Conservation (phyloP, 1,140 invertebrate genomes). For the Saccostrea cuccullata region DNA sequence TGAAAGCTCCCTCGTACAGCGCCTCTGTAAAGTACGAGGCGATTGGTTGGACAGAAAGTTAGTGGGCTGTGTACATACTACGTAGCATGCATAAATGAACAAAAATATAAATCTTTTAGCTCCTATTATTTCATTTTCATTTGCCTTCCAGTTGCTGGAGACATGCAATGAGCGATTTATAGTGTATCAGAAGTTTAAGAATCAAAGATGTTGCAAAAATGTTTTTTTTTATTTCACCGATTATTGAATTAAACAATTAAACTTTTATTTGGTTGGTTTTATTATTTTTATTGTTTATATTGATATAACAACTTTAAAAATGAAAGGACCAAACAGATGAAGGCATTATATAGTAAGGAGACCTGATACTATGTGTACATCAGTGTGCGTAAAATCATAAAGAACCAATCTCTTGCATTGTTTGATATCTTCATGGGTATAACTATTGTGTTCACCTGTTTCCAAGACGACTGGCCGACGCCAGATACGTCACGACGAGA, state of each 20-base stretch:
- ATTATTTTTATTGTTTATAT: too few relatives aligned
- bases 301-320: too few relatives aligned
- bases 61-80: slow-evolving; percentile 7
- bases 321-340: too few relatives aligned
- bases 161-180: background rate
- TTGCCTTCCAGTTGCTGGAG: background rate
- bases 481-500: background rate
- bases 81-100: slow-evolving; percentile 28
- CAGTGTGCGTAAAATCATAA: background rate
- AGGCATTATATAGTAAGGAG: too few relatives aligned
- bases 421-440: background rate
- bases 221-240: background rate
- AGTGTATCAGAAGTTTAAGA: background rate
- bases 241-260: background rate
- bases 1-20: slow-evolving; percentile 4
- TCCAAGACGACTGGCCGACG: slow-evolving; percentile 16
- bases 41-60: slow-evolving; percentile 1
- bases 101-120: slow-evolving; percentile 16
- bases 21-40: background rate
- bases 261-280: too few relatives aligned
- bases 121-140: slow-evolving; percentile 14
- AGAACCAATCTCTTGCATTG: background rate
- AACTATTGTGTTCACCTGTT: slow-evolving; percentile 8
- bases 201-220: background rate
- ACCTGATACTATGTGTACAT: too few relatives aligned